These are phyloP conservation scores for Apotomis turbidana DNA, from an alignment of 2,888 invertebrate species.

Conservation along the genomic window DNA sequence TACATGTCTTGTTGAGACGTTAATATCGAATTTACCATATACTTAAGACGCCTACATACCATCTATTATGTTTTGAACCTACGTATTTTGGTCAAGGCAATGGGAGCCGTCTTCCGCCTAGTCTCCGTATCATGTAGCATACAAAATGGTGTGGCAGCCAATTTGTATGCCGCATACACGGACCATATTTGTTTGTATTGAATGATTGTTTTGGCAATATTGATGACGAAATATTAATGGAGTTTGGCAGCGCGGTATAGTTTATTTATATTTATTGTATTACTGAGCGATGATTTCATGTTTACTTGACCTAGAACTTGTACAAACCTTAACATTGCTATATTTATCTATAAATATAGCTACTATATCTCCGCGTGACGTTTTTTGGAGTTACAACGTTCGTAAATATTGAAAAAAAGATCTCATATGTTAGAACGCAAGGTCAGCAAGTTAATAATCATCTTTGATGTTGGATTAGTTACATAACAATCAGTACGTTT, in stretches of 20 bases:
- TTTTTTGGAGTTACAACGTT: neutral
- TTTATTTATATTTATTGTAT: constrained; percentile 22
- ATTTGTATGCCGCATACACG: neutral
- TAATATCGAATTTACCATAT: neutral
- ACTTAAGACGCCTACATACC: neutral
- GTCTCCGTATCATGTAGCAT: constrained; percentile 1
- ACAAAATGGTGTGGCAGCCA: constrained; percentile 14
- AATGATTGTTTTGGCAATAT: constrained; percentile 18
- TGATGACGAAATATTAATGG: constrained; percentile 21
- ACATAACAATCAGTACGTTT: constrained; percentile 34
- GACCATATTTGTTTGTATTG: constrained; percentile 16
- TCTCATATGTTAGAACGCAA: neutral
- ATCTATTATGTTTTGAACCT: neutral
- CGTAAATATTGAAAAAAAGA: neutral
- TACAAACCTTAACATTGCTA: no score
- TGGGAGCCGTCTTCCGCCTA: constrained; percentile 24
- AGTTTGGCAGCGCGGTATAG: neutral
- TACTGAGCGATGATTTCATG: constrained; percentile 6
- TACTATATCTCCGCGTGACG: neutral
- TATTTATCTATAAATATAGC: no score
- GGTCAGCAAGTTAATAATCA: constrained; percentile 11
- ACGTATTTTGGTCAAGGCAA: constrained; percentile 31
- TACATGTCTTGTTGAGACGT: no score
- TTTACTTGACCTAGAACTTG: neutral
- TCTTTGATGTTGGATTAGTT: constrained; percentile 37